Evolutionary conservation across 2,113 vertebrate species (phyloP).

Genomic region (Otocyon megalotis): DNA sequence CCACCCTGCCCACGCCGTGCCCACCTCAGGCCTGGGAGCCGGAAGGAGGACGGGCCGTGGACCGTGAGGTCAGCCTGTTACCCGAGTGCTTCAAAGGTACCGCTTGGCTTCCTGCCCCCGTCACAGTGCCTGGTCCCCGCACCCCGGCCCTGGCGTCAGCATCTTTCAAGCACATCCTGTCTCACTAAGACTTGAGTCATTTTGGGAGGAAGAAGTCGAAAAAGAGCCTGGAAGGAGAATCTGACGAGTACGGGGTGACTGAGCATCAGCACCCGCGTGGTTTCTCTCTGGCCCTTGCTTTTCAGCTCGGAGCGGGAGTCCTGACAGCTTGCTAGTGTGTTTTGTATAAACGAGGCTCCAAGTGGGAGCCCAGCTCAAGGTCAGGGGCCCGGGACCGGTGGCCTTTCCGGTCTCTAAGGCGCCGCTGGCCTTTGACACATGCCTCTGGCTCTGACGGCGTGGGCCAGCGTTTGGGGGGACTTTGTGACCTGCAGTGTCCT

Average conservation of each 20-base stretch:
- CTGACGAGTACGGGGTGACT: not conserved
- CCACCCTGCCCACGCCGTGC: too few relatives aligned
- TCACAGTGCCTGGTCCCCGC: not conserved
- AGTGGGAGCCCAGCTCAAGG: not conserved
- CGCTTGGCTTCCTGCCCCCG: not conserved
- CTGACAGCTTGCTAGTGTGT: not conserved
- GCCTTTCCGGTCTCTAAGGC: not conserved
- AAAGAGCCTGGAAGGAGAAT: not conserved
- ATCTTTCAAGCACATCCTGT: not conserved
- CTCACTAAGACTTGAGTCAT: not conserved
- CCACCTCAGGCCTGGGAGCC: not conserved
- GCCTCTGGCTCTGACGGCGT: not conserved
- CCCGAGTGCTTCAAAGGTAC: accelerated
- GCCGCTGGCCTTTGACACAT: not conserved
- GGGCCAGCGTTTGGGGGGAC: not conserved
- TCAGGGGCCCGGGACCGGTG: too few relatives aligned
- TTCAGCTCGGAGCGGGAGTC: too few relatives aligned
- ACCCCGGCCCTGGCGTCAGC: not conserved
- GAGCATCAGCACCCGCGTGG: accelerated
- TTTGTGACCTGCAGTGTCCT: not conserved
- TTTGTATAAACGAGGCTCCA: not conserved
- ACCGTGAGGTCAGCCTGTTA: not conserved
- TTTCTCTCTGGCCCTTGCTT: not conserved
- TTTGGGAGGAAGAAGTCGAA: not conserved
- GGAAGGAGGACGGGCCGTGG: not conserved